These are phyloP conservation scores for Sebastes schlegelii DNA, from an alignment of 2,113 vertebrate species.

Conservation along the genomic window DNA sequence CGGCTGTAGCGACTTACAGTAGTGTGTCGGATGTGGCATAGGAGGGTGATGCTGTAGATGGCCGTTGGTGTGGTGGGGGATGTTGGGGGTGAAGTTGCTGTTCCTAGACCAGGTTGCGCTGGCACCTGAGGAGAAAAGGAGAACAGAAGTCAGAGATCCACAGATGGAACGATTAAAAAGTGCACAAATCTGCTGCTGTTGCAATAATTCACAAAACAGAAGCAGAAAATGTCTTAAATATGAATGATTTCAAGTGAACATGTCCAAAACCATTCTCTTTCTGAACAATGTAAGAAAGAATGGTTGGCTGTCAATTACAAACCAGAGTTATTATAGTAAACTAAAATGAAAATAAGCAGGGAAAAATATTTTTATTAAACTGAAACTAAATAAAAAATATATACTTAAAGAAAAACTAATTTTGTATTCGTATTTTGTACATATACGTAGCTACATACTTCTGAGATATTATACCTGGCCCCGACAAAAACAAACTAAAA, in stretches of 20 bases:
- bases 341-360: too few species aligned
- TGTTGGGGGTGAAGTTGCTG: constrained; percentile 91
- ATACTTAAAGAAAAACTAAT: too few species aligned
- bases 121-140: constrained; percentile 81
- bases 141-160: background rate
- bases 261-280: background rate
- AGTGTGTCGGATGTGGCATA: constrained; percentile 93
- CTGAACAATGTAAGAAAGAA: background rate
- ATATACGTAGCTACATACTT: too few species aligned
- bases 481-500: too few species aligned
- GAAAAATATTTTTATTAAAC: too few species aligned
- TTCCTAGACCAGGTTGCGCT: constrained; percentile 92
- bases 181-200: background rate
- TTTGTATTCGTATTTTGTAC: too few species aligned
- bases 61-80: constrained; percentile 95
- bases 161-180: background rate
- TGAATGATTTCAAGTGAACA: background rate
- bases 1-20: constrained; percentile 87
- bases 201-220: background rate
- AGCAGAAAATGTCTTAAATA: background rate
- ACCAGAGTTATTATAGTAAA: too few species aligned
- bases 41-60: constrained; percentile 97
- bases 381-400: too few species aligned
- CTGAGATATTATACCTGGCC: too few species aligned
- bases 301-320: background rate